phyloP scores from a whole-genome alignment of 2,797 vertebrate genomes.

The Catostomus latipinnis region DNA sequence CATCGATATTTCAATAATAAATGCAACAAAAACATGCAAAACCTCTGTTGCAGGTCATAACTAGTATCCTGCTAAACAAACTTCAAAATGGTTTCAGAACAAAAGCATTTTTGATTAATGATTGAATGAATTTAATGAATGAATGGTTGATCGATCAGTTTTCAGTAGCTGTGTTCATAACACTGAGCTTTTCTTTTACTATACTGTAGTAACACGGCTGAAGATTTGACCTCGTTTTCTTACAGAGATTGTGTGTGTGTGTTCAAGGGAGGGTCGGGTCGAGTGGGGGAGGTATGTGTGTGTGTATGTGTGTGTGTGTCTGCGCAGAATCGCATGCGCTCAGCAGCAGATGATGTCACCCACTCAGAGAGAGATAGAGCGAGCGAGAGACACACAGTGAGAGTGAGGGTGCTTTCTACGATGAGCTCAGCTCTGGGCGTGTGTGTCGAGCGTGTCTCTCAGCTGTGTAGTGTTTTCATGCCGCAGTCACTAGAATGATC shows the following conservation, averaged over 20 bases:
- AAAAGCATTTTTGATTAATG: too few relatives aligned
- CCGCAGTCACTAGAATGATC: conserved; percentile 39
- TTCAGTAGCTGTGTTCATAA: neutral
- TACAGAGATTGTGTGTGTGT: conserved; percentile 7
- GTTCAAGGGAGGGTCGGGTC: neutral
- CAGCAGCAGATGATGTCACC: conserved; percentile 59
- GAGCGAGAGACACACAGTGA: conserved; percentile 20
- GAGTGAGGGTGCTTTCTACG: conserved; percentile 65
- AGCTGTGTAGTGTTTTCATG: conserved; percentile 67
- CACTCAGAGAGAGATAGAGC: conserved; percentile 36
- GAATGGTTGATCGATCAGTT: neutral
- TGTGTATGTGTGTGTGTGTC: conserved; percentile 26
- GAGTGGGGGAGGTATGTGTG: conserved; percentile 41
- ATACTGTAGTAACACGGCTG: neutral
- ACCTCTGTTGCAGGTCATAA: too few relatives aligned
- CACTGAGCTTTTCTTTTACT: neutral
- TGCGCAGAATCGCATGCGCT: conserved; percentile 49
- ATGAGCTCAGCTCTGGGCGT: conserved; percentile 81
- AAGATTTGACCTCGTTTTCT: neutral
- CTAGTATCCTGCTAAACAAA: too few relatives aligned
- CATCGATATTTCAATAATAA: too few relatives aligned
- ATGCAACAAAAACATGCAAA: too few relatives aligned
- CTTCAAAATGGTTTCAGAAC: too few relatives aligned
- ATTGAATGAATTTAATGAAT: too few relatives aligned
- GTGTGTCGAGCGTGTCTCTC: conserved; percentile 61